Conservation (phyloP, 2,113 vertebrate genomes). For the Microcebus jonahi region DNA sequence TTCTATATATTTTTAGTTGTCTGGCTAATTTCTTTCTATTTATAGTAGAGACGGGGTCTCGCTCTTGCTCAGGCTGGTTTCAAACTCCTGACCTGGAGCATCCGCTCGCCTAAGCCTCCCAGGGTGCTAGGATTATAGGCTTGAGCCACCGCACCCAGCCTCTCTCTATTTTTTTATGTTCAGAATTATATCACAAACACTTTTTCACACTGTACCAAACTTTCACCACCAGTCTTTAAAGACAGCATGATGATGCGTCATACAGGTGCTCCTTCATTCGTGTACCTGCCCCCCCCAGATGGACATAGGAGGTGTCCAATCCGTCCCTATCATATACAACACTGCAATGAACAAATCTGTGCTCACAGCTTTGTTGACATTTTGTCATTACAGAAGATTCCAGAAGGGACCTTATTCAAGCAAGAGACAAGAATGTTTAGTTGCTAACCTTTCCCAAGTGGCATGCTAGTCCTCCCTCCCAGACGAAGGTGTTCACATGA, state of each 20-base stretch:
- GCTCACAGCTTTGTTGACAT: background rate
- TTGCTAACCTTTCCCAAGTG: background rate
- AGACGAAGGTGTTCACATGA: background rate
- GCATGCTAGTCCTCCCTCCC: background rate
- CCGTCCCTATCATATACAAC: background rate
- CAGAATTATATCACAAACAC: background rate
- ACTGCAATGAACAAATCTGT: background rate
- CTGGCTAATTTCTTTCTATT: too few relatives aligned
- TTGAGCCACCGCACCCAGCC: background rate
- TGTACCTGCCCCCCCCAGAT: background rate
- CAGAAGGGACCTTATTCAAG: background rate
- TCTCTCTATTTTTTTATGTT: background rate
- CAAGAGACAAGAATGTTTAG: background rate
- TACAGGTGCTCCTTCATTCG: background rate
- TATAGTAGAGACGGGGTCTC: too few relatives aligned
- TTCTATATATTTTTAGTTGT: too few relatives aligned
- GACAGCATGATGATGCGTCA: background rate
- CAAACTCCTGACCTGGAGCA: too few relatives aligned
- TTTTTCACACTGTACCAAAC: background rate
- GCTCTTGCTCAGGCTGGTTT: too few relatives aligned
- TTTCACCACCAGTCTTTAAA: background rate
- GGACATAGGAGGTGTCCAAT: background rate
- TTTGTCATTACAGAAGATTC: background rate
- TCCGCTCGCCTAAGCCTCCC: too few relatives aligned
- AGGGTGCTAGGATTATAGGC: too few relatives aligned